A percentile compares a stretch with the other conserved stretches of the same genome.
phyloP scores from a whole-genome alignment of 2,888 invertebrate genomes.

The Eristalis tenax region DNA sequence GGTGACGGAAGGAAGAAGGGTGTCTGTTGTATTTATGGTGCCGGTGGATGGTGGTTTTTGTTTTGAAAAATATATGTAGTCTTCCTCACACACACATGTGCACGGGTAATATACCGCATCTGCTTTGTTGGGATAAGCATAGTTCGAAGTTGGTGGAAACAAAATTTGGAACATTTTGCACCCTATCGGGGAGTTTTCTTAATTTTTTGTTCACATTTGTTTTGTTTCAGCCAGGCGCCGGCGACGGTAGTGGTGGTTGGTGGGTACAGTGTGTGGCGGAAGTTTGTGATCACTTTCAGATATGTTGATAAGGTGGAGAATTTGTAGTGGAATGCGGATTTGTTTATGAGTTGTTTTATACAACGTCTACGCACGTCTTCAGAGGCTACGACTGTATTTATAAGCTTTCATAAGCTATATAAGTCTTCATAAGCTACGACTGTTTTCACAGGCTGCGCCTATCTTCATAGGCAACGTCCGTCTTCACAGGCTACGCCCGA shows the following conservation, averaged over 20 bases:
- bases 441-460: too few relatives aligned
- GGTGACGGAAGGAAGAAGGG: slow-evolving; percentile 30
- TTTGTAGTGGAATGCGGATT: too few relatives aligned
- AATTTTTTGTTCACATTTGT: not conserved
- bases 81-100: not conserved
- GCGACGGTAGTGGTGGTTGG: not conserved
- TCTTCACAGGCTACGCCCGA: too few relatives aligned
- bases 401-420: too few relatives aligned
- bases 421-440: too few relatives aligned
- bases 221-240: not conserved
- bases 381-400: too few relatives aligned
- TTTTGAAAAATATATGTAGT: slow-evolving; percentile 33
- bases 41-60: slow-evolving; percentile 47
- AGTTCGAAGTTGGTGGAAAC: slow-evolving; percentile 46
- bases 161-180: slow-evolving; percentile 48
- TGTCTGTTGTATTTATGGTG: slow-evolving; percentile 7
- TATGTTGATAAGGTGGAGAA: too few relatives aligned
- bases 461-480: too few relatives aligned
- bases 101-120: slow-evolving; percentile 35
- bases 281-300: not conserved
- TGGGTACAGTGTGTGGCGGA: not conserved
- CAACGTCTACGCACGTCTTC: too few relatives aligned
- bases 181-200: slow-evolving; percentile 19
- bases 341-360: too few relatives aligned
- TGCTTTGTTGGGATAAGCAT: slow-evolving; percentile 41